Base-by-base conservation (phyloP, 2,888 invertebrate species). In the Meta bourneti region DNA sequence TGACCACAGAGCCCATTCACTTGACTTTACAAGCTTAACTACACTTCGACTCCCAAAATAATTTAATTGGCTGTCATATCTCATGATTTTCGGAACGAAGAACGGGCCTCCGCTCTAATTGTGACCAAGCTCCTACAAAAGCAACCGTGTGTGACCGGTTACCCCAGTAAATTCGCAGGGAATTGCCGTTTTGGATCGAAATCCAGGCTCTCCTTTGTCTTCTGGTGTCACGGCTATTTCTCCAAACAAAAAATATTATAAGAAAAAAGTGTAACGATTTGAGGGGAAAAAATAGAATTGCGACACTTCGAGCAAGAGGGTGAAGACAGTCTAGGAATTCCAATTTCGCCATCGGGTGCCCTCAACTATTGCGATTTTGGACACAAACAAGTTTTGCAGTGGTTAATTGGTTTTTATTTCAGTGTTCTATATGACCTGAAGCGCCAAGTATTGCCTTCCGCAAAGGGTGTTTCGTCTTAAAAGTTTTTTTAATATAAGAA, bases 81-180 rank as follows among this genome's bases (percentile, higher is more conserved):
- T 34, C 80, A 69, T 19, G 61, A 69, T 48, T 19, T 81, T 81
- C 49, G 34, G 54, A 20, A 81, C 80, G 80, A 70, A 9, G 70
- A 69, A 20, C 61, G 8, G 34, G 51, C 19, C 70, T 16, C 51
- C 19, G 71, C 20, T 82, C 82, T 72, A 71, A 51, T 82, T 82
- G 52, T 48, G 71, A 70, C 7, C n/a, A 11, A 1, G 34, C 52
- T 72, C 79, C 79, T 61, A 61, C 61, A 61, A 61, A 61, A 61
- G 61, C 82, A 71, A 61, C 72, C 51, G 72, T 54, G 20, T 85
- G 77, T 78, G 85, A 85, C 85, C 61, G 77, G 84, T 52, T 81
- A 72, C 11, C 82, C 49, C 75, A 75, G 61, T 75, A 75, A 84
- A 54, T 84, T 61, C 49, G 13, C 16, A 6, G 72, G 16, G 20